Conservation (phyloP, 2,113 vertebrate genomes). For the Alethe diademata region DNA sequence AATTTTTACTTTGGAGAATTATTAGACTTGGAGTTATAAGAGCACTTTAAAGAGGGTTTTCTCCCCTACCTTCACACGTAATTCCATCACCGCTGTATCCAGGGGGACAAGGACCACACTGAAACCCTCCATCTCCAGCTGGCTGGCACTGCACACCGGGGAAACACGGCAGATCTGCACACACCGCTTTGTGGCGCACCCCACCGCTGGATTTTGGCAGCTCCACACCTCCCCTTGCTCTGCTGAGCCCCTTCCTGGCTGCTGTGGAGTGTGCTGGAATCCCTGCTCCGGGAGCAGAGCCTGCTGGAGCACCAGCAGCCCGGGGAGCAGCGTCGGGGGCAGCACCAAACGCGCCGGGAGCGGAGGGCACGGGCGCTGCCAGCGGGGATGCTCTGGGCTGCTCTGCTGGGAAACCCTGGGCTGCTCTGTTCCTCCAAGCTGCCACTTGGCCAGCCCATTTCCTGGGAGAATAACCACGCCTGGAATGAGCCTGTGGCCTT, state of each 20-base stretch:
- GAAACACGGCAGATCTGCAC: slow-evolving; percentile 63
- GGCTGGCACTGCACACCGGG: slow-evolving; percentile 65
- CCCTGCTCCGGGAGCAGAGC: background rate
- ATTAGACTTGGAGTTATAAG: background rate
- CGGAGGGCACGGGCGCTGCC: background rate
- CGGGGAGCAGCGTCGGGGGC: slow-evolving; percentile 33
- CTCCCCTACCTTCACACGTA: slow-evolving; percentile 73
- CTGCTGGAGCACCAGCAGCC: background rate
- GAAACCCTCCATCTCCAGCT: background rate
- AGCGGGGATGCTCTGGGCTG: slow-evolving; percentile 8
- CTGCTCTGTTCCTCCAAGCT: background rate
- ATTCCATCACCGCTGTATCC: slow-evolving; percentile 76
- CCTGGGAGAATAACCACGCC: background rate
- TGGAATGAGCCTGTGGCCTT: background rate
- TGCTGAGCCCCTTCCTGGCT: background rate
- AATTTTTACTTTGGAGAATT: background rate
- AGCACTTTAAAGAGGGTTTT: background rate
- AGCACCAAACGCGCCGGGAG: background rate
- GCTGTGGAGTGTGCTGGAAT: background rate
- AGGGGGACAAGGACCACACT: slow-evolving; percentile 75
- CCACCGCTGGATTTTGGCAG: background rate
- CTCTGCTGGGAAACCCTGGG: slow-evolving; percentile 25
- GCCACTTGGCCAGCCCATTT: background rate
- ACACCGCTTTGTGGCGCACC: background rate
- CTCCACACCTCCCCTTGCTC: background rate